phyloP scores from a whole-genome alignment of 2,888 invertebrate species.

The Sminthurides aquaticus region DNA sequence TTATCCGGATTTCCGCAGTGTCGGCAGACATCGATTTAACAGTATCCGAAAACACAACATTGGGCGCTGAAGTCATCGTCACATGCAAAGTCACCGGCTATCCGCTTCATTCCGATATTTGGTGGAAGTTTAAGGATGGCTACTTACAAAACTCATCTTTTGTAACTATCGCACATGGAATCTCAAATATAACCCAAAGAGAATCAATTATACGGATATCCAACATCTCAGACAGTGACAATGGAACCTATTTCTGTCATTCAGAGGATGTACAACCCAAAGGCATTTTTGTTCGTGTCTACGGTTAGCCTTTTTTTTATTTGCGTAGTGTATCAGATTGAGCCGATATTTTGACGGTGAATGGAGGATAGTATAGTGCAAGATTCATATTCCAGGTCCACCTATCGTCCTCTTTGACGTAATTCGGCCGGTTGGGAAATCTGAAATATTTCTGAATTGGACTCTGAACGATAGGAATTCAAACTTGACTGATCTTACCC shows the following conservation, averaged over 20 bases:
- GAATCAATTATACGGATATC: slow-evolving; percentile 31
- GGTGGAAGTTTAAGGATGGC: slow-evolving; percentile 26
- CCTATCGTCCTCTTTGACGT: slow-evolving; percentile 65
- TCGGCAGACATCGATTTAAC: slow-evolving; percentile 7
- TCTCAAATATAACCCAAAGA: slow-evolving; percentile 30
- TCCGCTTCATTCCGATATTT: slow-evolving; percentile 30
- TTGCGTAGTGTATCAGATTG: too few species aligned
- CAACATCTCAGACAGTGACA: slow-evolving; percentile 33
- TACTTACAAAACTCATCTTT: slow-evolving; percentile 12
- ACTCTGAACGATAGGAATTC: slow-evolving; percentile 69
- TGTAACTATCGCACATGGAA: slow-evolving; percentile 22
- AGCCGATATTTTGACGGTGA: too few species aligned
- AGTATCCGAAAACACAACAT: slow-evolving; percentile 14
- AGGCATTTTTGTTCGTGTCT: not conserved
- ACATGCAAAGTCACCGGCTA: slow-evolving; percentile 39
- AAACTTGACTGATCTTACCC: slow-evolving; percentile 48
- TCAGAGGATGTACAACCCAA: not conserved
- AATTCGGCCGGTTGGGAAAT: slow-evolving; percentile 66
- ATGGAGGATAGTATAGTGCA: too few species aligned
- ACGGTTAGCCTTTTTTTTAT: not conserved
- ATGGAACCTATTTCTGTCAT: slow-evolving; percentile 30
- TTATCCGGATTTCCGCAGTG: too few species aligned
- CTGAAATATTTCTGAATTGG: slow-evolving; percentile 73
- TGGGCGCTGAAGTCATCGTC: slow-evolving; percentile 28
- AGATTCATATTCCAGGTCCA: slow-evolving; percentile 38